Conservation (phyloP, 53 echinoderm and acorn worm species). For the Hippasteria phrygiana region DNA sequence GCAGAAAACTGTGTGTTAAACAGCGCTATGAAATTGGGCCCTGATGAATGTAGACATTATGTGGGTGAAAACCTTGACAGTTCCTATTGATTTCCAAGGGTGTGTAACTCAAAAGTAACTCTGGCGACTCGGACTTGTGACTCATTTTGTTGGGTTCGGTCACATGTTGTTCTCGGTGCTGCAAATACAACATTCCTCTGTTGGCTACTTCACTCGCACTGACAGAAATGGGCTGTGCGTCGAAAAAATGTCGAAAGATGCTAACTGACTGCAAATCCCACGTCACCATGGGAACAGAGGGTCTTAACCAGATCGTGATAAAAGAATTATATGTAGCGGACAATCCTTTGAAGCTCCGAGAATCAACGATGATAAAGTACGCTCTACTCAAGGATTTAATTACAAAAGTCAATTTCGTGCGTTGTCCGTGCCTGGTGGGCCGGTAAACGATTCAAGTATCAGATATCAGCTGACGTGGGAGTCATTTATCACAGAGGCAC, state of each 20-base stretch:
- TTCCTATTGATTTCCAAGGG: too few relatives aligned
- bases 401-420: conserved; percentile 6
- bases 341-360: not conserved
- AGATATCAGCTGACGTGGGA: not conserved
- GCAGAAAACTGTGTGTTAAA: too few relatives aligned
- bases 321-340: not conserved
- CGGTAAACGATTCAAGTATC: conserved; percentile 1
- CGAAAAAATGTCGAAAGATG: not conserved
- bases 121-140: too few relatives aligned
- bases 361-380: conserved; percentile 14
- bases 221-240: too few relatives aligned
- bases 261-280: not conserved
- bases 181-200: too few relatives aligned
- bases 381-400: not conserved
- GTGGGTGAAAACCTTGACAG: too few relatives aligned
- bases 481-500: conserved; percentile 15
- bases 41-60: too few relatives aligned
- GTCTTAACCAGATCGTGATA: not conserved
- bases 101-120: too few relatives aligned
- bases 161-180: too few relatives aligned
- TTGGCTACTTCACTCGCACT: not conserved
- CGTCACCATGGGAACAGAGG: not conserved
- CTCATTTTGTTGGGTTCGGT: too few relatives aligned
- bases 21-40: too few relatives aligned
- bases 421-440: not conserved